Evolutionary conservation across 64 coral and sea anemone genomes (phyloP).

Genomic region (Stylophora pistillata): DNA sequence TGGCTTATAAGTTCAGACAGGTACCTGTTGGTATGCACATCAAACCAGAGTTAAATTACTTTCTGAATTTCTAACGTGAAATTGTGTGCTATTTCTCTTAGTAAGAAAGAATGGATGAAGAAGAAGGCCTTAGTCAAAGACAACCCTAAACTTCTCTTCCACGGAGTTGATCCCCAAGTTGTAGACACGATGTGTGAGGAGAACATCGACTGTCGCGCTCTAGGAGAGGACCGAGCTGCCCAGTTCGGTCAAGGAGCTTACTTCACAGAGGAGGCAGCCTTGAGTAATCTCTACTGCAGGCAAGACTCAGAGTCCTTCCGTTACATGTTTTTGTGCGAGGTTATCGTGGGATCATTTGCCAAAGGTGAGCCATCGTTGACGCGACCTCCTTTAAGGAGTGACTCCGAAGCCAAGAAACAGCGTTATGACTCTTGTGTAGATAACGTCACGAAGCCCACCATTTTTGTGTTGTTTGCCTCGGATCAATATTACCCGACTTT

Average conservation of each 20-base stretch:
- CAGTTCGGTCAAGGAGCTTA: constrained; percentile 43
- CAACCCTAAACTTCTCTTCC: constrained; percentile 13
- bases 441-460: constrained; percentile 3
- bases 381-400: constrained; percentile 6
- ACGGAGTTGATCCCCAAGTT: constrained; percentile 13
- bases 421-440: constrained; percentile 55
- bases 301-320: not conserved
- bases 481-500: constrained; percentile 58
- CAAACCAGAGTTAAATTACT: not conserved
- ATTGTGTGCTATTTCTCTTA: not conserved
- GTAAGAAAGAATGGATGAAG: constrained; percentile 39
- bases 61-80: not conserved
- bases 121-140: not conserved
- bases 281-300: constrained; percentile 25
- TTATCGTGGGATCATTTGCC: constrained; percentile 47
- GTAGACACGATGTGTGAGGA: constrained; percentile 38
- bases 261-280: constrained; percentile 14
- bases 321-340: constrained; percentile 46
- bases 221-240: constrained; percentile 1
- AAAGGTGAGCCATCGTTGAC: constrained; percentile 7
- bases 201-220: constrained; percentile 52
- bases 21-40: no score
- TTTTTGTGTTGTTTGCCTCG: constrained; percentile 40
- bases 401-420: not conserved
- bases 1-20: no score